Percentiles rank a stretch among this genome's conserved stretches.
These are phyloP conservation scores for Stegastes partitus DNA, from an alignment of 2,113 vertebrate species.

Conservation along the genomic window DNA sequence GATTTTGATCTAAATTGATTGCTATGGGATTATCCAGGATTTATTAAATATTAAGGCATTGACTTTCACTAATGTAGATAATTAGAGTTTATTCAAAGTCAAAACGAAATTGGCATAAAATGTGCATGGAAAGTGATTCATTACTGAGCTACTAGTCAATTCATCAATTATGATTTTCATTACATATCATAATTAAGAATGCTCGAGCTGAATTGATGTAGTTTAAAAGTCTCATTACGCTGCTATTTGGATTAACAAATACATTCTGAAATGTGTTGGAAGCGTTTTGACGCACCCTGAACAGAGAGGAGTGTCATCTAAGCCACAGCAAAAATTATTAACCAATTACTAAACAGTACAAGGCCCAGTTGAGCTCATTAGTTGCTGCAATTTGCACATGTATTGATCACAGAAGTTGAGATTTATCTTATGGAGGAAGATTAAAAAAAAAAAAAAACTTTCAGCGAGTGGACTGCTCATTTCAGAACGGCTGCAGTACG, in stretches of 20 bases:
- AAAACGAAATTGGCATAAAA: conserved; percentile 86
- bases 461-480: not conserved
- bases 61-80: conserved; percentile 91
- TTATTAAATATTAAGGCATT: conserved; percentile 95
- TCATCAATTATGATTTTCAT: conserved; percentile 83
- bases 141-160: conserved; percentile 80
- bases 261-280: conserved; percentile 50
- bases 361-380: conserved; percentile 16
- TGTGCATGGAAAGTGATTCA: conserved; percentile 84
- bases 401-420: conserved; percentile 6
- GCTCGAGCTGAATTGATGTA: conserved; percentile 70
- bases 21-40: conserved; percentile 90
- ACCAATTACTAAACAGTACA: conserved; percentile 39
- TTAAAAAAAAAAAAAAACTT: not conserved
- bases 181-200: conserved; percentile 82
- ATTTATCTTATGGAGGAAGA: not conserved
- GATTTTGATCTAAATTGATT: conserved; percentile 93
- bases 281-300: conserved; percentile 39
- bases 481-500: not conserved
- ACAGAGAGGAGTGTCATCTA: conserved; percentile 20
- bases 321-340: conserved; percentile 30
- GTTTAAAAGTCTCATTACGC: conserved; percentile 79
- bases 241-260: conserved; percentile 79
- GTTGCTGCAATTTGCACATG: conserved; percentile 18
- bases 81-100: conserved; percentile 90